phyloP scores from a whole-genome alignment of 2,113 vertebrate genomes.

The Carollia perspicillata region DNA sequence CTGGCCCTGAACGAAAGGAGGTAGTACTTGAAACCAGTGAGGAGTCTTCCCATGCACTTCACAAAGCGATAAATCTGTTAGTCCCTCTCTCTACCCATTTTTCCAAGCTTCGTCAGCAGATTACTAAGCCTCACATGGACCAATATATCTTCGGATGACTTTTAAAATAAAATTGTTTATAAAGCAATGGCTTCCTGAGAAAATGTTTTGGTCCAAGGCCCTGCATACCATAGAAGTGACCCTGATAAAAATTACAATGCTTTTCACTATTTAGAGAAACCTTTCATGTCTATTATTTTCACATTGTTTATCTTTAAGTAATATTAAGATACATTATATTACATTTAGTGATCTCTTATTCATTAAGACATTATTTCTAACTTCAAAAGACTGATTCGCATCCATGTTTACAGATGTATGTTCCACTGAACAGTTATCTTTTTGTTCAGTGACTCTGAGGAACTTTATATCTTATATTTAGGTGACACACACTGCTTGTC shows the following conservation, averaged over 20 bases:
- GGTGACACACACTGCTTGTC: not conserved
- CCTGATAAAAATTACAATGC: not conserved
- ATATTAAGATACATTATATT: not conserved
- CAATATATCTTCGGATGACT: not conserved
- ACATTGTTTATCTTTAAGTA: not conserved
- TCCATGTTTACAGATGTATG: not conserved
- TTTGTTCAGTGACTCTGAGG: not conserved
- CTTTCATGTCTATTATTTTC: not conserved
- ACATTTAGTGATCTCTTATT: not conserved
- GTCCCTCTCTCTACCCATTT: not conserved
- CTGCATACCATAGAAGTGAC: rapidly evolving
- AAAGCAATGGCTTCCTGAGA: not conserved
- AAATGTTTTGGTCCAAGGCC: not conserved
- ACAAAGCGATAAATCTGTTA: not conserved
- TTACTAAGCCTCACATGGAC: not conserved
- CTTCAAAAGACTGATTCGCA: not conserved
- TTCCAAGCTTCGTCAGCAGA: not conserved
- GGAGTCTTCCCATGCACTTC: not conserved
- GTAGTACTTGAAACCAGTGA: not conserved
- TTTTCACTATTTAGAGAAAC: not conserved
- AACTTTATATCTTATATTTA: not conserved
- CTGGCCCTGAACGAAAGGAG: not conserved
- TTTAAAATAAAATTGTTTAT: not conserved
- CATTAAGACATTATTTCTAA: not conserved
- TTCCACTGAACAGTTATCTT: not conserved